Base-by-base conservation (phyloP, 2,113 vertebrate species). In the Anoura caudifer region DNA sequence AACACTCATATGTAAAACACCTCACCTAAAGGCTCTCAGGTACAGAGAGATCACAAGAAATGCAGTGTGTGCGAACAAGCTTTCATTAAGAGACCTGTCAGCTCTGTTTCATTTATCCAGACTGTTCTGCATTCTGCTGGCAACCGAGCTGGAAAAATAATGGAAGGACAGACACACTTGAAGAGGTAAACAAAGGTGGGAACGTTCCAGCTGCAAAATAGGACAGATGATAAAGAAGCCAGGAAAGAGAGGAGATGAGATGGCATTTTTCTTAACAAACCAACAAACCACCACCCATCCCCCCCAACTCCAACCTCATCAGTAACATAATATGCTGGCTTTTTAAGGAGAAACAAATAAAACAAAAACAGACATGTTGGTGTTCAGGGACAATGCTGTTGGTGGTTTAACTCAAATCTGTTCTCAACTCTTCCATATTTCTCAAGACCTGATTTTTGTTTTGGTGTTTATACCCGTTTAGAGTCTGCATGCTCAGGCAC, bases 81-180 rank as follows among this genome's bases (percentile, higher is more conserved):
- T 59, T 90, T 96, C 69, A 83, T 80, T 95, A 89, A 92, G 90
- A 96, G 91, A 87, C 87, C 59, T 61, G 89, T 79, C 96, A 75
- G 9, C 82, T 75, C 52, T 0, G 70, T 43, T 84, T 86, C 94
- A 88, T 73, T 87, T 88, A 77, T 87, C 82, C 91, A 83, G 82
- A 47, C 77, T 31, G 50, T 22, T 79, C 83, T 52, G 69, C 65
- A 13, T 59, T 87, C 88, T 87, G 94, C 85, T 92, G 81, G 84
- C 76, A 77, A 45, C n/a, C 0, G 14, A 31, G 52, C 76, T 63
- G 73, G 92, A 91, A 94, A 82, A 61, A 52, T 50, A 76, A 89
- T 36, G 50, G 91, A 82, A 92, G 77, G 72, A 86, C 84, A 92
- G 50, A 59, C 72, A 56, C n/a, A 87, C 81, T 36, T 10, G 63